Conservation (phyloP, 2,113 vertebrate genomes). For the Uropsilus gracilis region DNA sequence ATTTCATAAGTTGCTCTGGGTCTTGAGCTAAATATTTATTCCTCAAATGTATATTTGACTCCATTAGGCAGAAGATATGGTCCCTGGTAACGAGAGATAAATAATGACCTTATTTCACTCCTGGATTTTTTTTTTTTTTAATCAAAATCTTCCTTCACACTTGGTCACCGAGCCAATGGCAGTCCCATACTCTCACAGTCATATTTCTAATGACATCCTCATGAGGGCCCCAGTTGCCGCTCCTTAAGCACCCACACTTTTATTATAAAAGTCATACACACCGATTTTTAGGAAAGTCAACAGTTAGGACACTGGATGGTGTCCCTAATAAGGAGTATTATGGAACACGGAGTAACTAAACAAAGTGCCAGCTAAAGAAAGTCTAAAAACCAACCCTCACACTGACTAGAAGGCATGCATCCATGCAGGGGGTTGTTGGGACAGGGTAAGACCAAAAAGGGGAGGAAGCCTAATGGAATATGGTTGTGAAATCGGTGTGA, state of each 20-base stretch:
- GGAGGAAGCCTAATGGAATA: too few relatives aligned
- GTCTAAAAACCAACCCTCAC: too few relatives aligned
- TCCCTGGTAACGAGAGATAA: background rate
- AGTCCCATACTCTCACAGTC: background rate
- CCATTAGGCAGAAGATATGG: background rate
- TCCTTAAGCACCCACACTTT: background rate
- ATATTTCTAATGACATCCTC: too few relatives aligned
- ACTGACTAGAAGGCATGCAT: too few relatives aligned
- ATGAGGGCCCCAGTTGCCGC: background rate
- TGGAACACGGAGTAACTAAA: too few relatives aligned
- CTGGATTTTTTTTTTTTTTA: background rate
- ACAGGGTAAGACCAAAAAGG: too few relatives aligned
- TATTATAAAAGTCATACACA: background rate
- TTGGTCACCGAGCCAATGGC: background rate
- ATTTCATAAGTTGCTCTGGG: background rate
- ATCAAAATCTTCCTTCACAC: background rate
- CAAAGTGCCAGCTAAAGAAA: too few relatives aligned
- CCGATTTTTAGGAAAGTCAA: background rate
- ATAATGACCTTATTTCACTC: background rate
- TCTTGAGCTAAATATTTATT: conserved; percentile 4
- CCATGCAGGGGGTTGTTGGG: too few relatives aligned
- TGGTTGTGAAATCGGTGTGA: too few relatives aligned
- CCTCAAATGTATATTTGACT: background rate
- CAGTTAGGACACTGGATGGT: too few relatives aligned
- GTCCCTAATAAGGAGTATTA: too few relatives aligned